These are phyloP conservation scores for Erythrocercus mccallii DNA, from an alignment of 2,113 vertebrate genomes.

Conservation along the genomic window DNA sequence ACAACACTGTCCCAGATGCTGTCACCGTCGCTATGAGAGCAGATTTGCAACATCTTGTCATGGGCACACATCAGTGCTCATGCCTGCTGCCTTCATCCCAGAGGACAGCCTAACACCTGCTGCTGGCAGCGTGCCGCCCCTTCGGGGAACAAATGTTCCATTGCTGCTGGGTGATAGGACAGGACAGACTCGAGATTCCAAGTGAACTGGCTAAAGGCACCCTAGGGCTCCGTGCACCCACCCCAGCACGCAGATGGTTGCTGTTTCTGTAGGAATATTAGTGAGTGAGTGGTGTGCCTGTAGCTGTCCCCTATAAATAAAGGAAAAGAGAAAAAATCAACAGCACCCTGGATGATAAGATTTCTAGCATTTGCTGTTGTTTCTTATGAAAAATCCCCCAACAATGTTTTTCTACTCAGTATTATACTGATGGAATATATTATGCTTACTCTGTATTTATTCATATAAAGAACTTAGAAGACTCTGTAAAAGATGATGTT, in stretches of 20 bases:
- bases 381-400: not conserved
- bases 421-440: not conserved
- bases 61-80: conserved; percentile 84
- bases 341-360: not conserved
- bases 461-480: not conserved
- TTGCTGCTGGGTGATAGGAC: conserved; percentile 80
- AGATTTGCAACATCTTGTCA: conserved; percentile 86
- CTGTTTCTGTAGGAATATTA: conserved; percentile 57
- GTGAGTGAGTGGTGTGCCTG: not conserved
- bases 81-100: conserved; percentile 82
- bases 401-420: not conserved
- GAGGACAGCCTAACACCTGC: conserved; percentile 88
- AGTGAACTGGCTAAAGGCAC: conserved; percentile 80
- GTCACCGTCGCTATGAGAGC: conserved; percentile 69
- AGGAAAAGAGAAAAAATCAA: not conserved
- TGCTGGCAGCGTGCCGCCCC: conserved; percentile 80
- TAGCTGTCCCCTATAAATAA: conserved; percentile 3
- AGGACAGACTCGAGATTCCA: conserved; percentile 78
- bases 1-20: conserved; percentile 79
- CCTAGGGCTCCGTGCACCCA: conserved; percentile 64
- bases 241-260: conserved; percentile 76
- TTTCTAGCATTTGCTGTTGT: not conserved
- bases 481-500: not conserved
- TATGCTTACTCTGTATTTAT: not conserved
- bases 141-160: conserved; percentile 80